Conservation (phyloP, 2,888 invertebrate genomes). For the Vesta saturnalis region DNA sequence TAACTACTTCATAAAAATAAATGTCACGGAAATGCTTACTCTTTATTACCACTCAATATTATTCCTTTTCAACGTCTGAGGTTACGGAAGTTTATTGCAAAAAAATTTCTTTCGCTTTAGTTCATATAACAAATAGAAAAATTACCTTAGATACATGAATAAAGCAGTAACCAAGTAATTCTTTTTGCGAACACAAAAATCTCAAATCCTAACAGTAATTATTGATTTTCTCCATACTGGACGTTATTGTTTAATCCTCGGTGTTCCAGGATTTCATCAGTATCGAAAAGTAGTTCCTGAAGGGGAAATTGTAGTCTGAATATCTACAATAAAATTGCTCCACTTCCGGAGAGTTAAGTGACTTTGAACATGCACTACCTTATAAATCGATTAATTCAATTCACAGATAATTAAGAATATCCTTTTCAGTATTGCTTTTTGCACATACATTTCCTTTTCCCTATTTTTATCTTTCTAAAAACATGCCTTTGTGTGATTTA, state of each 20-base stretch:
- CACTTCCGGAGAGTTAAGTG: neutral
- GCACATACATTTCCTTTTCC: neutral
- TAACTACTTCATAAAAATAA: no score
- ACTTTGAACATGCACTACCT: neutral
- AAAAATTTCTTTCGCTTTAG: no score
- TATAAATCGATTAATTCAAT: constrained; percentile 1
- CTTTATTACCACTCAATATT: no score
- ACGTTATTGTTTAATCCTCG: neutral
- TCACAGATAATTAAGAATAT: neutral
- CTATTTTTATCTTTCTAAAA: neutral
- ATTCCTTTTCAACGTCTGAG: no score
- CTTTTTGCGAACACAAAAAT: no score
- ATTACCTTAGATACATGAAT: no score
- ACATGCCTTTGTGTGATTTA: neutral
- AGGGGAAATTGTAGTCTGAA: constrained; percentile 1
- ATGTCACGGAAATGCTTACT: no score
- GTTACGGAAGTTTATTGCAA: no score
- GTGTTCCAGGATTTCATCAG: constrained; percentile 1
- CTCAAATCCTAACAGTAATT: neutral
- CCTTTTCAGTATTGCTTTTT: neutral
- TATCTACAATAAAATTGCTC: constrained; percentile 1
- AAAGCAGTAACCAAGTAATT: no score
- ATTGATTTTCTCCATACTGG: neutral
- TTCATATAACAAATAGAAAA: no score
- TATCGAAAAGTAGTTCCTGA: constrained; percentile 1